Evolutionary conservation across 2,888 invertebrate genomes (phyloP).

Genomic region (Rhopalosiphum nymphaeae): DNA sequence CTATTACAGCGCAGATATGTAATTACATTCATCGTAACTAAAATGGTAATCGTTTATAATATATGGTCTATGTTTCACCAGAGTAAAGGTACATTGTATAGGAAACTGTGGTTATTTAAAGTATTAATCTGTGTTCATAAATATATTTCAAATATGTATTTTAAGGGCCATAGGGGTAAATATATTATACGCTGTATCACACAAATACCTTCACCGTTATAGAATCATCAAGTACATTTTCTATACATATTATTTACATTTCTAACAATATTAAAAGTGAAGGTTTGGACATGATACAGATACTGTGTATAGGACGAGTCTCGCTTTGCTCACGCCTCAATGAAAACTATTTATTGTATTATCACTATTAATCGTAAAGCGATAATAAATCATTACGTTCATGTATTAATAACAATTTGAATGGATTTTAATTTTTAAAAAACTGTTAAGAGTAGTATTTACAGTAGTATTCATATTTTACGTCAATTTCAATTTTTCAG

Average conservation of each 20-base stretch:
- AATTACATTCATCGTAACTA: not conserved
- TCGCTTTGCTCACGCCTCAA: not conserved
- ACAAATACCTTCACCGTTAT: not conserved
- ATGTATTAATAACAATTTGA: not conserved
- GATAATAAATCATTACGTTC: not conserved
- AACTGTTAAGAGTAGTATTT: not conserved
- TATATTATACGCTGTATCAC: not conserved
- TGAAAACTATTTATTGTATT: not conserved
- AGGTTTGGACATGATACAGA: not conserved
- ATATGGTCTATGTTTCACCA: not conserved
- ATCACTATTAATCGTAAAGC: not conserved
- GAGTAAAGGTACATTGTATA: not conserved
- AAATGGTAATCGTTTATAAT: slow-evolving; percentile 21
- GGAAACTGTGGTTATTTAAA: slow-evolving; percentile 6
- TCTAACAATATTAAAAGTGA: not conserved
- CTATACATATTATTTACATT: not conserved
- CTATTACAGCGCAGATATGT: not conserved
- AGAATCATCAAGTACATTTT: not conserved
- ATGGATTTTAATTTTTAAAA: not conserved
- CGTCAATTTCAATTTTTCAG: not conserved
- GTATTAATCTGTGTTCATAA: slow-evolving; percentile 14
- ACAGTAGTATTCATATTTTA: not conserved
- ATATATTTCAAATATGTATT: not conserved
- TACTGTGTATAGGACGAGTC: not conserved
- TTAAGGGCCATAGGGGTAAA: not conserved